These are phyloP conservation scores for Ethmia dodecea DNA, from an alignment of 2,888 invertebrate genomes.

Conservation along the genomic window DNA sequence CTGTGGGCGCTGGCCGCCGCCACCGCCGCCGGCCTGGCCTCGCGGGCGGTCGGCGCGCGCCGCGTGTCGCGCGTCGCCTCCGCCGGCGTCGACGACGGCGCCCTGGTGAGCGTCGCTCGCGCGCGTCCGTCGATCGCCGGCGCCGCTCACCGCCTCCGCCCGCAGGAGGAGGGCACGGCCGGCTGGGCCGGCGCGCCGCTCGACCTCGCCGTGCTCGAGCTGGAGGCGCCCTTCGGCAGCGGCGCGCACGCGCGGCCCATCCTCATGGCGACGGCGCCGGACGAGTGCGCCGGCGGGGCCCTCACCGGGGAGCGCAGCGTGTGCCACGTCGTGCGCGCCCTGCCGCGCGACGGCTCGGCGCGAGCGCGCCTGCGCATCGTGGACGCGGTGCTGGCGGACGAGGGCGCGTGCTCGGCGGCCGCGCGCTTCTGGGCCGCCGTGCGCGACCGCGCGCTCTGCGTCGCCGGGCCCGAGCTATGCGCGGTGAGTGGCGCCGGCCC, in stretches of 20 bases:
- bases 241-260: conserved; percentile 39
- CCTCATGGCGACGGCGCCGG: conserved; percentile 36
- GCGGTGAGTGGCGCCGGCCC: conserved; percentile 24
- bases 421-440: conserved; percentile 33
- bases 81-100: conserved; percentile 3
- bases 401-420: conserved; percentile 27
- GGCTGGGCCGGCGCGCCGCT: conserved; percentile 9
- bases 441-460: conserved; percentile 37
- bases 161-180: neutral
- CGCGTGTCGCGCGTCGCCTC: conserved; percentile 21
- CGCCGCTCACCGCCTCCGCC: conserved; percentile 17
- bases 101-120: conserved; percentile 5
- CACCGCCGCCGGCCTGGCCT: conserved; percentile 25
- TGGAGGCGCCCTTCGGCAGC: conserved; percentile 41
- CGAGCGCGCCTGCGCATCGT: conserved; percentile 25
- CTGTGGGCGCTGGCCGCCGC: conserved; percentile 8
- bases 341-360: conserved; percentile 29
- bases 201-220: conserved; percentile 48
- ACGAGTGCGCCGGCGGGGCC: conserved; percentile 28
- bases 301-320: too few relatives aligned
- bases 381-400: conserved; percentile 16
- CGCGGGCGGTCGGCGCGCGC: conserved; percentile 13
- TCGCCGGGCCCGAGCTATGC: conserved; percentile 43
- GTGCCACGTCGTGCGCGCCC: conserved; percentile 17
- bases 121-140: conserved; percentile 16